These are phyloP conservation scores for Mylabris phalerata DNA, from an alignment of 1,140 invertebrate species.

Conservation along the genomic window DNA sequence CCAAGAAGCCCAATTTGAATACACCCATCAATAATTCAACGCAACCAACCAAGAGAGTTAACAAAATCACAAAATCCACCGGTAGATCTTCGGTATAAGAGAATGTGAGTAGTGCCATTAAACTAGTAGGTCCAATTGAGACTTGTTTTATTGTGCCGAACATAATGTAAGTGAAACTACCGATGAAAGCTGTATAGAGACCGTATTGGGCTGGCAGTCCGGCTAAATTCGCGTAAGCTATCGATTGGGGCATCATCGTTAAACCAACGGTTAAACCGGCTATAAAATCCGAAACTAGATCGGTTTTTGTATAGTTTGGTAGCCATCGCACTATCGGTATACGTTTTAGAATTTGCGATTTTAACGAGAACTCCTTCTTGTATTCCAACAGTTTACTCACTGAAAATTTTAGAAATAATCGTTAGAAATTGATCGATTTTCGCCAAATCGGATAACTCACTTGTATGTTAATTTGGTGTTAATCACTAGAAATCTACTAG, in stretches of 20 bases:
- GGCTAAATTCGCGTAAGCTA: slow-evolving; percentile 71
- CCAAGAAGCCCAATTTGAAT: slow-evolving; percentile 76
- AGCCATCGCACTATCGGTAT: slow-evolving; percentile 51
- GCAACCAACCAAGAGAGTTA: slow-evolving; percentile 68
- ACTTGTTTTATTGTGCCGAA: slow-evolving; percentile 88
- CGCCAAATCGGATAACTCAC: background rate
- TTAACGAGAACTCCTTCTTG: slow-evolving; percentile 1
- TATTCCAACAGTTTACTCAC: background rate
- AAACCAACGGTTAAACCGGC: slow-evolving; percentile 76
- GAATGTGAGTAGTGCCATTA: slow-evolving; percentile 74
- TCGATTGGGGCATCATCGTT: slow-evolving; percentile 69
- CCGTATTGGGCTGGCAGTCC: slow-evolving; percentile 74
- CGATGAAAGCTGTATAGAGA: slow-evolving; percentile 84
- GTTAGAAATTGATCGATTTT: background rate
- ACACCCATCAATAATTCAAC: slow-evolving; percentile 73
- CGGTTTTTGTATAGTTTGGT: slow-evolving; percentile 56
- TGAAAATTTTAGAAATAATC: background rate
- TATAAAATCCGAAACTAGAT: slow-evolving; percentile 64
- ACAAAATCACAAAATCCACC: slow-evolving; percentile 67
- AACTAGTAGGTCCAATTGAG: slow-evolving; percentile 81
- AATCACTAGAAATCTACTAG: background rate
- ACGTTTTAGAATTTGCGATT: background rate
- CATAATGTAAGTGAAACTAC: slow-evolving; percentile 79
- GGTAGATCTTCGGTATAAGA: slow-evolving; percentile 66
- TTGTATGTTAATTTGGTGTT: background rate